phyloP scores from a whole-genome alignment of 1,140 invertebrate species.

The Hycleus phaleratus region DNA sequence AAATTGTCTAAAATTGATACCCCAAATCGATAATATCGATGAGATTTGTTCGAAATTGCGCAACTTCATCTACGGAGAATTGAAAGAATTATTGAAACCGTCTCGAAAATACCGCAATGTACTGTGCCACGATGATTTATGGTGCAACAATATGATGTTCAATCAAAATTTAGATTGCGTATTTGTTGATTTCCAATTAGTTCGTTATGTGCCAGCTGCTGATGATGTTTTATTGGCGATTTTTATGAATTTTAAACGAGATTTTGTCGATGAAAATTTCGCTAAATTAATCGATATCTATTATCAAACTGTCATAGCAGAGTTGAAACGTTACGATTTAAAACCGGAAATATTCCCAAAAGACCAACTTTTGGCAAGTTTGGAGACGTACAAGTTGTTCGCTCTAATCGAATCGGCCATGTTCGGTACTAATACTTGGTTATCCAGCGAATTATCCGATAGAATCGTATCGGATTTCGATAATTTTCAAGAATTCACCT shows the following conservation, averaged over 20 bases:
- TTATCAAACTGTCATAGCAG: conserved; percentile 41
- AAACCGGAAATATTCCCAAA: conserved; percentile 37
- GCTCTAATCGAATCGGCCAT: conserved; percentile 11
- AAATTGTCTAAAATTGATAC: conserved; percentile 41
- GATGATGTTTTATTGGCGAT: conserved; percentile 45
- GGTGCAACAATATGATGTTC: conserved; percentile 55
- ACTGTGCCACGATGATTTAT: conserved; percentile 51
- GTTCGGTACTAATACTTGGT: conserved; percentile 8
- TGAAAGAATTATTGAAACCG: conserved; percentile 43
- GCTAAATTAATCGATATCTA: conserved; percentile 43
- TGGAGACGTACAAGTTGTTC: conserved; percentile 6
- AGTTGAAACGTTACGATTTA: conserved; percentile 38
- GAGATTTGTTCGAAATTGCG: conserved; percentile 31
- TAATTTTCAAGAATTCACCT: conserved; percentile 11
- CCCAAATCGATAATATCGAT: conserved; percentile 28
- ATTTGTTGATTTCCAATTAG: conserved; percentile 57
- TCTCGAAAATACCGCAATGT: conserved; percentile 48
- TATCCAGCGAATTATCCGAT: conserved; percentile 4
- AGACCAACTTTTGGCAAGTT: conserved; percentile 39
- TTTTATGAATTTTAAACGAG: conserved; percentile 44
- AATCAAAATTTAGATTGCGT: conserved; percentile 46
- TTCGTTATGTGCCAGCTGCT: conserved; percentile 45
- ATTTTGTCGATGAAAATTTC: conserved; percentile 42
- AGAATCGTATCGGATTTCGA: conserved; percentile 7
- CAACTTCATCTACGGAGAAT: conserved; percentile 34